phyloP scores from a whole-genome alignment of 1,140 invertebrate genomes.

The Drosophila elegans region DNA sequence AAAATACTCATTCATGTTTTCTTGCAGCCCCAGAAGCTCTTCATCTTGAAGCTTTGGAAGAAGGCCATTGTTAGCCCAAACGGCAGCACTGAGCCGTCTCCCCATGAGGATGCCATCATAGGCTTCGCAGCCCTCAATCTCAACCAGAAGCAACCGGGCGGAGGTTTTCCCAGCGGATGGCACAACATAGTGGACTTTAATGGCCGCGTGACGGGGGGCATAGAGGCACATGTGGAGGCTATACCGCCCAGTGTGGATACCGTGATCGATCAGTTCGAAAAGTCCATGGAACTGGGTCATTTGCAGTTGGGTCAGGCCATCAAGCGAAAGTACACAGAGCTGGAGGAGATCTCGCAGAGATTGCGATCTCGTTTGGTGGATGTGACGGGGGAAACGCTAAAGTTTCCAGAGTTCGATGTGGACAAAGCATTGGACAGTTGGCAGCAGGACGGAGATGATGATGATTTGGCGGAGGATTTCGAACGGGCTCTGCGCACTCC shows the following conservation, averaged over 20 bases:
- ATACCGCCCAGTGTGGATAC: conserved; percentile 50
- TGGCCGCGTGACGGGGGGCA: conserved; percentile 87
- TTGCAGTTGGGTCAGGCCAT: conserved; percentile 84
- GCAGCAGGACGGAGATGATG: conserved; percentile 85
- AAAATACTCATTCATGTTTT: background rate
- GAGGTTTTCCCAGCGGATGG: conserved; percentile 87
- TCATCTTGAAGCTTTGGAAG: conserved; percentile 88
- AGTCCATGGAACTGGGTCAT: conserved; percentile 62
- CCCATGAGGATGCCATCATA: conserved; percentile 86
- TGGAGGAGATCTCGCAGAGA: conserved; percentile 88
- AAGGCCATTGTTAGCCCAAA: conserved; percentile 71
- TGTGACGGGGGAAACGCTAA: conserved; percentile 86
- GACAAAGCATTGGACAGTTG: conserved; percentile 57
- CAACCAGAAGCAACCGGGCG: conserved; percentile 85
- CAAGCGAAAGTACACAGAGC: conserved; percentile 87
- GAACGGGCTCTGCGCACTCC: conserved; percentile 66
- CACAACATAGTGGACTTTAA: conserved; percentile 88
- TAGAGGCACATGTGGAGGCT: conserved; percentile 85
- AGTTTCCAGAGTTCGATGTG: conserved; percentile 66
- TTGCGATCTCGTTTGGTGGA: conserved; percentile 86
- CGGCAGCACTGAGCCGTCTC: conserved; percentile 82
- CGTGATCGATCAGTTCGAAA: conserved; percentile 71
- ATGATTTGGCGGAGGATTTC: conserved; percentile 86
- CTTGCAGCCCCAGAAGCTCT: conserved; percentile 86
- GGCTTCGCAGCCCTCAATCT: conserved; percentile 88